Conservation (phyloP, 2,797 vertebrate genomes). For the Potorous gilbertii region DNA sequence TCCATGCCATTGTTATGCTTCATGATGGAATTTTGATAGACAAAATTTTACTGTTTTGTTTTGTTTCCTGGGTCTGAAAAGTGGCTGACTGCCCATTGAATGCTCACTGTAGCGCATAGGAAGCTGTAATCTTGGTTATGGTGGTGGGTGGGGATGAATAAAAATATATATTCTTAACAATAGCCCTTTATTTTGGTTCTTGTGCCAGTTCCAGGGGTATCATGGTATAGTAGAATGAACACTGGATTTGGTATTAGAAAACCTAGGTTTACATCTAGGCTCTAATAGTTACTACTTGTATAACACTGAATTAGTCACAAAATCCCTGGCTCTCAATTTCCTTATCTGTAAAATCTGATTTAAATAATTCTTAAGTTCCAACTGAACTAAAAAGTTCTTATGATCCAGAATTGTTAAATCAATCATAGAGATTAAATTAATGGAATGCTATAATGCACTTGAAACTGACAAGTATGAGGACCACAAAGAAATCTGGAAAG, state of each 20-base stretch:
- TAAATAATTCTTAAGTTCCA: not conserved
- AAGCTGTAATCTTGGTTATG: not conserved
- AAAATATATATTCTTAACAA: not conserved
- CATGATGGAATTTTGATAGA: not conserved
- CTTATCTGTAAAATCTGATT: not conserved
- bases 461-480: not conserved
- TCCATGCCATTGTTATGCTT: not conserved
- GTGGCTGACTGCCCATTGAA: not conserved
- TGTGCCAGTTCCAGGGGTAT: not conserved
- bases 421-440: not conserved
- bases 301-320: not conserved
- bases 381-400: not conserved
- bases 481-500: not conserved
- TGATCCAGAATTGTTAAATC: not conserved
- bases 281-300: not conserved
- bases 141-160: not conserved
- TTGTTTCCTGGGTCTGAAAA: constrained; percentile 13
- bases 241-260: not conserved
- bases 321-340: not conserved
- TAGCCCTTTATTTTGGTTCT: not conserved
- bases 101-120: not conserved
- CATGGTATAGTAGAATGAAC: not conserved
- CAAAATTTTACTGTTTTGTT: not conserved
- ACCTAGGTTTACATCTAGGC: not conserved
- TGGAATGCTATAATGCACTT: not conserved